Evolutionary conservation across 2,888 invertebrate genomes (phyloP), one percentile per base, ranked within the genome.

Genomic region (Stenolophus ochropezus): DNA sequence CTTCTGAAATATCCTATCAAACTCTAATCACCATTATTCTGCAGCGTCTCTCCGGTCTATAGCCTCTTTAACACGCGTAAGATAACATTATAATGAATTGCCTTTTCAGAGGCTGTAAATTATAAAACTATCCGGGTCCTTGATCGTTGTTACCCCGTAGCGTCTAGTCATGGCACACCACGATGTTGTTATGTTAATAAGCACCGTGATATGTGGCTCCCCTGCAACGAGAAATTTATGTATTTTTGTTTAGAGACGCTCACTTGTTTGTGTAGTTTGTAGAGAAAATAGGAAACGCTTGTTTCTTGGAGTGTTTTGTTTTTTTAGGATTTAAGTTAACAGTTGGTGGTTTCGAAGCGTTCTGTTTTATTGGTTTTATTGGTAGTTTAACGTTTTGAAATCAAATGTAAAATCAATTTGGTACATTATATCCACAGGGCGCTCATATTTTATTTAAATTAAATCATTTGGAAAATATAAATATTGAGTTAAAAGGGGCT

Each of bases 171-270:
- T 65, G 8, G 33, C 65, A 33, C 16, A 69, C 33, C 65, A 69
- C 27, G 61, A 61, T 61, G 65, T 69, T 69, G 65, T 69, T 69
- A 69, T 69, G 65, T 69, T 33, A 69, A 69, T 69, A 33, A 18
- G 65, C 18, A 18, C 5, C 27, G 65, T 69, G 65, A 69, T 69
- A 69, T 69, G 33, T 69, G 65, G 11, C 65, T 11, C 65, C 33
- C 33, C 18, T 20, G 11, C 6, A 6, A 1, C 16, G 33, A 18
- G 6, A n/a, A 69, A 69, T 69, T 69, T 69, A 69, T 69, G 65
- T 69, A 69, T 69, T 69, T 69, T 69, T 33, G 65, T 69, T 69
- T 33, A 18, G 33, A 18, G 21, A 14, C 14, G 65, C 11, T 42
- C 11, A 42, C 11, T 33, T 65, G 27, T 65, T 33, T 69, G 65